These are phyloP conservation scores for Conus canariensis DNA, from an alignment of 2,888 invertebrate genomes.

Conservation along the genomic window DNA sequence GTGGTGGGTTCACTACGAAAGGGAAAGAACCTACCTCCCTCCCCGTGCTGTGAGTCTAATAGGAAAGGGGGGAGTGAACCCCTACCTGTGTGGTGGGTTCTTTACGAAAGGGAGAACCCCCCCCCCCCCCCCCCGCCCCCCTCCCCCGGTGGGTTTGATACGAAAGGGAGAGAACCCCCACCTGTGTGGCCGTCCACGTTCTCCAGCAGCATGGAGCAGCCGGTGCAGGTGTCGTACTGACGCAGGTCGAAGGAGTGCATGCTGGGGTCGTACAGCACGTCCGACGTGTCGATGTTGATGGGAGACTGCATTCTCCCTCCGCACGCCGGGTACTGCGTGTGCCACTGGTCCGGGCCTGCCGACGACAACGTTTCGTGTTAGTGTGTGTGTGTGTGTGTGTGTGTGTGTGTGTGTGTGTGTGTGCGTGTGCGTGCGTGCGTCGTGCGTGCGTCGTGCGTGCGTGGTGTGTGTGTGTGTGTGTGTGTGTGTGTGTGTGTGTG, in stretches of 20 bases:
- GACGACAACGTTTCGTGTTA: conserved; percentile 34
- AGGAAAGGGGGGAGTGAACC: not conserved
- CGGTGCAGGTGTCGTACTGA: conserved; percentile 39
- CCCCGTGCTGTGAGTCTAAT: not conserved
- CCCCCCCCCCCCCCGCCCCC: too few species aligned
- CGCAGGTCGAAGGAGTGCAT: conserved; percentile 56
- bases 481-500: too few species aligned
- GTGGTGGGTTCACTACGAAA: not conserved
- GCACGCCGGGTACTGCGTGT: conserved; percentile 59
- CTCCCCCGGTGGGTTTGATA: not conserved
- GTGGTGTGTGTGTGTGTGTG: too few species aligned
- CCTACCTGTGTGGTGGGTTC: conserved; percentile 53
- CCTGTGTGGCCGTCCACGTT: conserved; percentile 53
- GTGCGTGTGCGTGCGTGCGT: not conserved
- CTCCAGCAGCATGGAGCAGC: conserved; percentile 43
- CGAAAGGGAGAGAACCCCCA: not conserved
- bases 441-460: too few species aligned
- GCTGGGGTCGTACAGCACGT: conserved; percentile 55
- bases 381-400: too few species aligned
- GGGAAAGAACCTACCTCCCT: not conserved
- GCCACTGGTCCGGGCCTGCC: conserved; percentile 64
- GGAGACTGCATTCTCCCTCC: conserved; percentile 66
- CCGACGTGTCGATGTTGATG: conserved; percentile 57
- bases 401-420: too few species aligned
- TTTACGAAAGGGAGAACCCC: too few species aligned